These are phyloP conservation scores for Anser cygnoides DNA, from an alignment of 2,113 vertebrate genomes.

Conservation along the genomic window DNA sequence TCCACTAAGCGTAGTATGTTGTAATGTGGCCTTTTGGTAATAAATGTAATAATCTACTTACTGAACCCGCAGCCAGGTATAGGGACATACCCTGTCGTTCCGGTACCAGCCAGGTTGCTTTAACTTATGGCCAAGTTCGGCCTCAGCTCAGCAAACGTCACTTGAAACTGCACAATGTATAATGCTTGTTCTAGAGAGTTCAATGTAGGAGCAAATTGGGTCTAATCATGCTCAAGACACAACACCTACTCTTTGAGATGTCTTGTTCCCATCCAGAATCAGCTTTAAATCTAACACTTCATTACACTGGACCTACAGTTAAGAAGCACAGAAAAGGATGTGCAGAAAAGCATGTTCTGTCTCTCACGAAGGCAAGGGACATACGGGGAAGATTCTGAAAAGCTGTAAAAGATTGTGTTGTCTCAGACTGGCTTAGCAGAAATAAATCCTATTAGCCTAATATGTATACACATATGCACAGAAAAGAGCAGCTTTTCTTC, in stretches of 20 bases:
- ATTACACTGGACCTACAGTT: not conserved
- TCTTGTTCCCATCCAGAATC: not conserved
- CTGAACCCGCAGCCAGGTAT: not conserved
- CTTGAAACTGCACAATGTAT: not conserved
- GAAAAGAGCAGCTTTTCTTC: not conserved
- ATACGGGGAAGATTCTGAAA: not conserved
- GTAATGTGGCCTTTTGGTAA: no score
- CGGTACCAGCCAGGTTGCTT: not conserved
- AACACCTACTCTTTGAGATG: not conserved
- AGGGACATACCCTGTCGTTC: rapidly evolving
- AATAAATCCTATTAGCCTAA: slow-evolving; percentile 35
- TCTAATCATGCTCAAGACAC: not conserved
- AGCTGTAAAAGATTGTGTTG: not conserved
- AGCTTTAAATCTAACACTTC: not conserved
- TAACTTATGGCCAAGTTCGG: not conserved
- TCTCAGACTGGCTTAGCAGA: slow-evolving; percentile 14
- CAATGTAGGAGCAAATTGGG: not conserved
- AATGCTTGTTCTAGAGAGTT: not conserved
- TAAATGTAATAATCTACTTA: no score
- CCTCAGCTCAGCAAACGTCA: not conserved
- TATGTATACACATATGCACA: not conserved
- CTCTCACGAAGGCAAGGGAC: not conserved
- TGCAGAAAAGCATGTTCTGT: not conserved
- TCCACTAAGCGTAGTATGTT: not conserved
- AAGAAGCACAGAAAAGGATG: not conserved